Base-by-base conservation (phyloP, 2,113 vertebrate species). In the Oceanodroma tethys region DNA sequence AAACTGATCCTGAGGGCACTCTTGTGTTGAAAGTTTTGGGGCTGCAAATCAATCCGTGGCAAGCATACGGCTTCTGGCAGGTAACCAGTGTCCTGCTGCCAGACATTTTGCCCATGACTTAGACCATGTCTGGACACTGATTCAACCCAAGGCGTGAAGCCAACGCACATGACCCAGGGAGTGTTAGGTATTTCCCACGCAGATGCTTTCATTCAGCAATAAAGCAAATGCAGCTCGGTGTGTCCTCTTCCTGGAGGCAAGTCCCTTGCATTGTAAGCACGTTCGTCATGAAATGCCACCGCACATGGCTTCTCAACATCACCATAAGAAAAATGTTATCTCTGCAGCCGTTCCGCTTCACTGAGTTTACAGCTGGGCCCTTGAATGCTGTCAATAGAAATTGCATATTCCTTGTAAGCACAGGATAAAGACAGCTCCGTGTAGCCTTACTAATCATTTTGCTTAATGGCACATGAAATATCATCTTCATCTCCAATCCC, bases 171-270 rank as follows among this genome's bases (percentile, higher is more conserved):
- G 84, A 82, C 62, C 55, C n/a, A 82, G 85, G 90, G 93, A 94
- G 78, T 62, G 74, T 85, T 87, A 56, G 81, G 87, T 94, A 67
- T 96, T 96, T 93, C 95, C 91, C 89, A 85, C 0, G 4, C 17
- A 76, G 81, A 55, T 92, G 74, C 90, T 92, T 86, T 95, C 62
- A 58, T 90, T 80, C 75, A 80, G 53, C 45, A 92, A 4, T 65
- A 58, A 90, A 82, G 74, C 27, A 93, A 82, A 75, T 0, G 0
- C 53, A 76, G 58, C 15, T 82, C 5, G 0, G 34, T 53, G 60
- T 88, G 62, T 76, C 36, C 53, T 94, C 86, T 96, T 94, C 93
- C 93, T 89, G 81, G 15, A 89, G 78, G 56, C 76, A 95, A 89
- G 84, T 72, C 81, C 74, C 63, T 82, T 59, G 53, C 25, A 0